These are phyloP conservation scores for Gandaritis pyraliata DNA, from an alignment of 2,888 invertebrate genomes.

Conservation along the genomic window DNA sequence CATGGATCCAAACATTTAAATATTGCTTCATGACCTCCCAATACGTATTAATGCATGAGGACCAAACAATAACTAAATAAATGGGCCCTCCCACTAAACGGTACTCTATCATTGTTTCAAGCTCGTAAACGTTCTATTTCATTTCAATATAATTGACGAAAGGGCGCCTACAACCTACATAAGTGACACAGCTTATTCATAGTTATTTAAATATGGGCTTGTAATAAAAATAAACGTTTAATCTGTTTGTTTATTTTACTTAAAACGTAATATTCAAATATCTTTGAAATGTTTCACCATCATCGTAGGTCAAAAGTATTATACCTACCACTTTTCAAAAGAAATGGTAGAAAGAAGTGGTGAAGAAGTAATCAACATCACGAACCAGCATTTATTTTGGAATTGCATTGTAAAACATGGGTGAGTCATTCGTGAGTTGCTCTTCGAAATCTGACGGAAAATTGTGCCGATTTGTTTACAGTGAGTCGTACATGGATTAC, in stretches of 20 bases:
- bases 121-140: constrained; percentile 59
- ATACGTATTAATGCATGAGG: constrained; percentile 50
- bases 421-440: constrained; percentile 20
- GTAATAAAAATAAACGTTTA: neutral
- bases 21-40: constrained; percentile 35
- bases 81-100: constrained; percentile 70
- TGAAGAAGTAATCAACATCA: too few relatives aligned
- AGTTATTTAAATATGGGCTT: neutral
- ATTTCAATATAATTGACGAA: constrained; percentile 71
- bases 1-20: constrained; percentile 1
- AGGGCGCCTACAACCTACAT: constrained; percentile 62
- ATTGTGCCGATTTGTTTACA: constrained; percentile 27
- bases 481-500: constrained; percentile 39
- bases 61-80: constrained; percentile 69
- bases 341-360: too few relatives aligned
- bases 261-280: too few relatives aligned
- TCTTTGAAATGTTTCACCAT: too few relatives aligned
- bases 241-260: neutral
- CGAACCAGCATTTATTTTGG: too few relatives aligned
- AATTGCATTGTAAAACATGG: neutral
- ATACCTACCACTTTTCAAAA: too few relatives aligned
- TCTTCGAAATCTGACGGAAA: constrained; percentile 24
- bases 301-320: too few relatives aligned
- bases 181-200: constrained; percentile 13
- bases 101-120: constrained; percentile 71